phyloP scores from a whole-genome alignment of 2,888 invertebrate species.

The Tetragnatha montana region DNA sequence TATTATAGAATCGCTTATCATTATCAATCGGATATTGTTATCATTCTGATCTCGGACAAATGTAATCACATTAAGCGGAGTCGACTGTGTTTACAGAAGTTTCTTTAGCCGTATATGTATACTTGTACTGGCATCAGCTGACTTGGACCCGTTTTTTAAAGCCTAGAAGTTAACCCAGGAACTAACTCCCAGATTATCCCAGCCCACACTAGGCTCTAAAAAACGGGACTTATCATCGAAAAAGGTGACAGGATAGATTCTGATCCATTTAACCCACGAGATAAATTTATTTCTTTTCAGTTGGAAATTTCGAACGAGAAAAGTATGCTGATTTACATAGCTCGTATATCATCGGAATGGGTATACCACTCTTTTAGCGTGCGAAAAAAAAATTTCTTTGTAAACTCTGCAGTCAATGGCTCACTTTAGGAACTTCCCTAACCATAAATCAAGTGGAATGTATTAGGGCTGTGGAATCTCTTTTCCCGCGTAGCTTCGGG shows the following conservation, averaged over 20 bases:
- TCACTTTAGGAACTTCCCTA: background rate
- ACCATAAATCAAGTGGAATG: constrained; percentile 21
- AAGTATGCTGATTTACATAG: constrained; percentile 59
- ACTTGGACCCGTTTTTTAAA: too few relatives aligned
- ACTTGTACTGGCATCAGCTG: too few relatives aligned
- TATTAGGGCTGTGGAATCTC: background rate
- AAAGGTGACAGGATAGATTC: background rate
- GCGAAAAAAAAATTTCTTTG: constrained; percentile 10
- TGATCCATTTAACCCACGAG: constrained; percentile 25
- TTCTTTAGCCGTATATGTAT: too few relatives aligned
- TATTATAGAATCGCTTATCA: too few relatives aligned
- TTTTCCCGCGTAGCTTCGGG: background rate
- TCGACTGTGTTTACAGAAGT: too few relatives aligned
- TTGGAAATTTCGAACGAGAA: constrained; percentile 42
- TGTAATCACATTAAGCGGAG: too few relatives aligned
- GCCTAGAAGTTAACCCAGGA: too few relatives aligned
- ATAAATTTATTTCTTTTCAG: constrained; percentile 38
- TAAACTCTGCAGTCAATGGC: constrained; percentile 15
- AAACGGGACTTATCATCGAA: background rate
- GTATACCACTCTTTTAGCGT: background rate
- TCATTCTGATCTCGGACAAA: too few relatives aligned
- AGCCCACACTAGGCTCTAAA: too few relatives aligned
- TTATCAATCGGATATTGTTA: too few relatives aligned
- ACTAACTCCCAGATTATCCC: too few relatives aligned
- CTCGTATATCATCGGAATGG: constrained; percentile 42